Evolutionary conservation across 2,888 invertebrate species (phyloP).

Genomic region (Yponomeuta plumbellus): DNA sequence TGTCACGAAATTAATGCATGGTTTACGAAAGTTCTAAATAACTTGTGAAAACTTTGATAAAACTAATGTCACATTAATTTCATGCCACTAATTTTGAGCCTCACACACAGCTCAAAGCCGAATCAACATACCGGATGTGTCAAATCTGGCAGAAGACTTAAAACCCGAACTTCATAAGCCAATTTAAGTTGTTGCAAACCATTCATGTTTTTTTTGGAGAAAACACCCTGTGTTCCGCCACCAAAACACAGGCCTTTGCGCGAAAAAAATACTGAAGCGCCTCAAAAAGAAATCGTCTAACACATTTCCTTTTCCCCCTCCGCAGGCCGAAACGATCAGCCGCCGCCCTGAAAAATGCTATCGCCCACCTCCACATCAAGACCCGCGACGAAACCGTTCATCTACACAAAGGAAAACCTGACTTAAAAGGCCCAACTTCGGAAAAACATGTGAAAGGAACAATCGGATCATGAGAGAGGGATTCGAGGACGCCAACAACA

Average conservation of each 20-base stretch:
- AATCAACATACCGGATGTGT: too few relatives aligned
- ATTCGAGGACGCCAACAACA: constrained; percentile 40
- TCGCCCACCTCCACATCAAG: not conserved
- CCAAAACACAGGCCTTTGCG: not conserved
- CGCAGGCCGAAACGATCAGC: not conserved
- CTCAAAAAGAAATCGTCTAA: not conserved
- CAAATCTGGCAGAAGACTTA: too few relatives aligned
- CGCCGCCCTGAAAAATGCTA: not conserved
- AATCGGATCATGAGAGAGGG: constrained; percentile 64
- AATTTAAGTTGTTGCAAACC: too few relatives aligned
- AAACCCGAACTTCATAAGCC: too few relatives aligned
- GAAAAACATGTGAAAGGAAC: constrained; percentile 49
- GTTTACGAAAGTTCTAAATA: too few relatives aligned
- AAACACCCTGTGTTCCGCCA: not conserved
- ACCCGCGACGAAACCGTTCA: constrained; percentile 22
- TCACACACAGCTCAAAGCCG: too few relatives aligned
- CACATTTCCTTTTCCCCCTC: constrained; percentile 7
- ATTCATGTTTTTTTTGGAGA: not conserved
- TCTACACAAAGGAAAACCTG: constrained; percentile 44
- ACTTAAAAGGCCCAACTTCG: constrained; percentile 33
- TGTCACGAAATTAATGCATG: too few relatives aligned
- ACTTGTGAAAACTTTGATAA: too few relatives aligned
- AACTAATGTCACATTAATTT: too few relatives aligned
- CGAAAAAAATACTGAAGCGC: not conserved
- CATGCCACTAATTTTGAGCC: too few relatives aligned